Conservation (phyloP, 2,113 vertebrate species). For the Petaurus breviceps region DNA sequence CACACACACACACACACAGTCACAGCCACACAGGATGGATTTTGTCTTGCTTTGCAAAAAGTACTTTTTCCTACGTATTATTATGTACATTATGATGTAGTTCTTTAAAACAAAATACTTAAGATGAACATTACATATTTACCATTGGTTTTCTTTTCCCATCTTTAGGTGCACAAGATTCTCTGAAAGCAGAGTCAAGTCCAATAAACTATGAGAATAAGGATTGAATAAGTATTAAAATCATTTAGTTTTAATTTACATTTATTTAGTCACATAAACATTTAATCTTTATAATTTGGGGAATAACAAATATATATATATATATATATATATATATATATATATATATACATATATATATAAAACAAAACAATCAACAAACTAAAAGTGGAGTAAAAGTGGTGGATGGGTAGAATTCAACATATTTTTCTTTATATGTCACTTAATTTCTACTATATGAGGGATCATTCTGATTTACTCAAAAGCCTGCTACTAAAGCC, state of each 20-base stretch:
- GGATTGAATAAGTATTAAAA: constrained; percentile 65
- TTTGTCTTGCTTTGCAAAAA: constrained; percentile 7
- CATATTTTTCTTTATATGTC: not conserved
- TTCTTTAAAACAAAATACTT: constrained; percentile 44
- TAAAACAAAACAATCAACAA: not conserved
- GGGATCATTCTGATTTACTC: constrained; percentile 49
- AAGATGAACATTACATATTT: constrained; percentile 59
- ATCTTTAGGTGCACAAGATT: constrained; percentile 83
- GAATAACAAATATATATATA: constrained; percentile 11
- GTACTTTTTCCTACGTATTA: not conserved
- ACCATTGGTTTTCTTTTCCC: constrained; percentile 81
- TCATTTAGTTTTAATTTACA: constrained; percentile 11
- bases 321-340: constrained; percentile 1
- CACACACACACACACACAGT: not conserved
- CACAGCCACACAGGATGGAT: not conserved
- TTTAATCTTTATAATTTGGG: not conserved
- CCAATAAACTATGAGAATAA: constrained; percentile 75
- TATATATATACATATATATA: not conserved
- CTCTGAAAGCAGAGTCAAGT: constrained; percentile 85
- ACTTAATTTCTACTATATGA: constrained; percentile 46
- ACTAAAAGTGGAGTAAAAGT: constrained; percentile 23
- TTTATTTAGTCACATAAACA: constrained; percentile 41
- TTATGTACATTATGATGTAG: not conserved
- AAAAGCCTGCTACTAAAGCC: constrained; percentile 14
- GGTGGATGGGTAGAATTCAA: constrained; percentile 27